Evolutionary conservation across 2,113 vertebrate species (phyloP).

Genomic region (Orthonyx spaldingii): DNA sequence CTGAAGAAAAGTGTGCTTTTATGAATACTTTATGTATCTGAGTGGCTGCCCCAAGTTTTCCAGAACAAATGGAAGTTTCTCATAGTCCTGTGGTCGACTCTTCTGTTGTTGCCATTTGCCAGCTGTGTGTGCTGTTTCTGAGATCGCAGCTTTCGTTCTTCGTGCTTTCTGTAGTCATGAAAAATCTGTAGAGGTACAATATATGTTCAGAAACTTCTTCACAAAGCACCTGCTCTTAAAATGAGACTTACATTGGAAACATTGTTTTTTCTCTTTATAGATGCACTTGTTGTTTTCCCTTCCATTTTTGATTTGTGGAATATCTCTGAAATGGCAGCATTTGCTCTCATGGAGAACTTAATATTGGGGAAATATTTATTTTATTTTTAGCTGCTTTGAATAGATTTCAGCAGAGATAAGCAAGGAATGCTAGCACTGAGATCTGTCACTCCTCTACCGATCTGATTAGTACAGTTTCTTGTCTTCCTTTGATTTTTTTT

Average conservation of each 20-base stretch:
- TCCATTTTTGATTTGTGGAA: neutral
- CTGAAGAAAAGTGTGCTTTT: neutral
- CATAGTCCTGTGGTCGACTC: neutral
- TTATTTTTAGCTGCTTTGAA: neutral
- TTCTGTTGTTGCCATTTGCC: neutral
- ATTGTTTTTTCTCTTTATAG: neutral
- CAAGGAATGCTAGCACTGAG: neutral
- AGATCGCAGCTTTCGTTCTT: neutral
- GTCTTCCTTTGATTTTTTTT: neutral
- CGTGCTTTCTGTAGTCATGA: rapidly evolving
- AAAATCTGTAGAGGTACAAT: neutral
- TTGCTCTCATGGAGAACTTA: neutral
- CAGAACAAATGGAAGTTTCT: neutral
- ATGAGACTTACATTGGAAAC: neutral
- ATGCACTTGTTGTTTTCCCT: neutral
- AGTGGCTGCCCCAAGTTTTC: neutral
- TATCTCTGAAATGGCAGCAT: neutral
- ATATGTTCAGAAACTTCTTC: neutral
- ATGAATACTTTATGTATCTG: neutral
- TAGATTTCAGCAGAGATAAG: neutral
- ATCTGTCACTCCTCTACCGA: neutral
- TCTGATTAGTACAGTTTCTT: neutral
- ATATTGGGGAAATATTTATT: neutral
- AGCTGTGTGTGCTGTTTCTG: neutral
- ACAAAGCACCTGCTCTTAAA: neutral